Conservation (phyloP, 2,113 vertebrate genomes). For the Clupea harengus region DNA sequence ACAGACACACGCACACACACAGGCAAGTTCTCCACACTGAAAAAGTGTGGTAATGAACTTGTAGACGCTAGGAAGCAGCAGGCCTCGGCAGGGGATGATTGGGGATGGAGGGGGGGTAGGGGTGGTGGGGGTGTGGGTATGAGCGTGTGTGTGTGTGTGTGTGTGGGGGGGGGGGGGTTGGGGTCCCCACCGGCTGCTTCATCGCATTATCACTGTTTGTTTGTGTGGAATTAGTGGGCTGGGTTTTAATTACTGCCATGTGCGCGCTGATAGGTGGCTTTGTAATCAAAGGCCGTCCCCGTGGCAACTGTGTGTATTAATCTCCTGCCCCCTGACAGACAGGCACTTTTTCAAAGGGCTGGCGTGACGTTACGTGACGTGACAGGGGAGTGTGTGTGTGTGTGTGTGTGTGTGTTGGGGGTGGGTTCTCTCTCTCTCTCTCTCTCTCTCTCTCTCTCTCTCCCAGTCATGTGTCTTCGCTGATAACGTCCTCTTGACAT, state of each 20-base stretch:
- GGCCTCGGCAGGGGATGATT: background rate
- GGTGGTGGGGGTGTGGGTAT: background rate
- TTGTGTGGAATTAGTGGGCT: conserved; percentile 52
- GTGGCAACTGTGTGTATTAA: conserved; percentile 51
- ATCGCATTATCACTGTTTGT: conserved; percentile 50
- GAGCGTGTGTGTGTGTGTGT: background rate
- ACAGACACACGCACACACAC: background rate
- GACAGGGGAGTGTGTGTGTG: background rate
- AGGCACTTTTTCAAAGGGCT: conserved; percentile 43
- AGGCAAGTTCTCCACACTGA: background rate
- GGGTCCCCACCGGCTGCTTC: conserved; percentile 36
- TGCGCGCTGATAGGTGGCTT: conserved; percentile 50
- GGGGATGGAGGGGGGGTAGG: background rate
- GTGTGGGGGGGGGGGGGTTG: conserved; percentile 19
- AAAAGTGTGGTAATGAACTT: conserved; percentile 27
- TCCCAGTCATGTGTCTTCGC: conserved; percentile 26
- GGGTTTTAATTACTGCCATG: conserved; percentile 53
- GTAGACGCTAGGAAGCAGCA: conserved; percentile 6
- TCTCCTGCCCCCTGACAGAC: conserved; percentile 34
- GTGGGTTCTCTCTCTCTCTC: background rate
- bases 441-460: background rate
- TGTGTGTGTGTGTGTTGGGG: background rate
- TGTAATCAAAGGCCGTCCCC: conserved; percentile 52
- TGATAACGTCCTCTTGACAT: conserved; percentile 45
- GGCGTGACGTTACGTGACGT: conserved; percentile 30